Percentiles rank a stretch among this genome's conserved stretches.
These are phyloP conservation scores for Rhingia rostrata DNA, from an alignment of 2,888 invertebrate species.

Conservation along the genomic window DNA sequence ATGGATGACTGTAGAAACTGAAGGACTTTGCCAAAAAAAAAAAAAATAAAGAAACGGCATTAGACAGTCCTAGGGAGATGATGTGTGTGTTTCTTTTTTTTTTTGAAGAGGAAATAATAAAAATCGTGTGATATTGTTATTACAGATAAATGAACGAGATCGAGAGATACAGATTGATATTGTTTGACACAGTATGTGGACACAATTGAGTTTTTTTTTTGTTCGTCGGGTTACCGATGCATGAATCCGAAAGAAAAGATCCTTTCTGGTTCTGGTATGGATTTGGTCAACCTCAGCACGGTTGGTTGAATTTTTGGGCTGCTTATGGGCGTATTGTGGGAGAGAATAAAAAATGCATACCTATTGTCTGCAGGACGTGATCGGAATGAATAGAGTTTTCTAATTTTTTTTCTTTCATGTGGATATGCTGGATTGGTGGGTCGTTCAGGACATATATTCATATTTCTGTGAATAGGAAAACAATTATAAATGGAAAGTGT, in stretches of 20 bases:
- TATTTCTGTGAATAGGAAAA: constrained; percentile 40
- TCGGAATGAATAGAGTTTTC: constrained; percentile 28
- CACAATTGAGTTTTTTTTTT: constrained; percentile 6
- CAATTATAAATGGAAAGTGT: constrained; percentile 40
- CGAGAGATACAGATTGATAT: constrained; percentile 54
- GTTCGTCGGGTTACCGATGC: constrained; percentile 35
- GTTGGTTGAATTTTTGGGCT: constrained; percentile 73
- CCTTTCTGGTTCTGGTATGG: constrained; percentile 41
- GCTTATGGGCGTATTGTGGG: constrained; percentile 66
- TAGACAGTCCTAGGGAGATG: not conserved
- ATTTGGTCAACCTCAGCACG: constrained; percentile 76
- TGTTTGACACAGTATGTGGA: constrained; percentile 48
- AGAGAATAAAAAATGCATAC: constrained; percentile 27
- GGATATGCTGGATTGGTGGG: constrained; percentile 18
- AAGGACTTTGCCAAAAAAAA: constrained; percentile 18
- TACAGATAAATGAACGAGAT: constrained; percentile 57
- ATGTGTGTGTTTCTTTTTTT: constrained; percentile 24
- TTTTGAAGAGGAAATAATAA: constrained; percentile 56
- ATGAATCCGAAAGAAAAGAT: constrained; percentile 57
- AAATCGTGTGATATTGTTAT: constrained; percentile 73
- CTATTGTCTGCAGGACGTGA: constrained; percentile 49
- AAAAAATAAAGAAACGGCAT: constrained; percentile 3
- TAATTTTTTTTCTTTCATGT: constrained; percentile 10
- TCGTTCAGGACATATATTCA: not conserved
- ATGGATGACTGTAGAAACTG: constrained; percentile 19